A percentile compares a stretch with the other conserved stretches of the same genome.
These are phyloP conservation scores for Hipposideros larvatus DNA, from an alignment of 2,797 vertebrate species.

Conservation along the genomic window DNA sequence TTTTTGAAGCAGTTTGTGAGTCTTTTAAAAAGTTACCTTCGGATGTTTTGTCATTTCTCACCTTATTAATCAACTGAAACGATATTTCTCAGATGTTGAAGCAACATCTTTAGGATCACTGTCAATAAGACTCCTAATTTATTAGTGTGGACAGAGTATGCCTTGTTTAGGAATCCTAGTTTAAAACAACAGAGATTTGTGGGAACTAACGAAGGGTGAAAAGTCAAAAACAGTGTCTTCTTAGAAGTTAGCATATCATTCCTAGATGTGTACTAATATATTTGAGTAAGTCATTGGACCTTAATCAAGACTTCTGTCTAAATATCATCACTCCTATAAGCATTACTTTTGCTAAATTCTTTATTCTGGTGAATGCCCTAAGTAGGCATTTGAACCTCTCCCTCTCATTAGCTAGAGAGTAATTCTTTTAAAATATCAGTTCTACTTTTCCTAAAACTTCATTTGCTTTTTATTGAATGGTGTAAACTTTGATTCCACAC, in stretches of 20 bases:
- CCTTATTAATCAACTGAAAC: slow-evolving; percentile 12
- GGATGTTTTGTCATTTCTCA: slow-evolving; percentile 42
- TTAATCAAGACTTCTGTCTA: slow-evolving; percentile 89
- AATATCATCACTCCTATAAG: slow-evolving; percentile 83
- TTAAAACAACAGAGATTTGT: slow-evolving; percentile 69
- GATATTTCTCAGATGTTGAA: background rate
- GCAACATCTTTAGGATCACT: background rate
- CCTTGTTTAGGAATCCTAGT: background rate
- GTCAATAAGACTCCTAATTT: background rate
- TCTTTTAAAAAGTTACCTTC: slow-evolving; percentile 33
- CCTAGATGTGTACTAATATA: slow-evolving; percentile 29
- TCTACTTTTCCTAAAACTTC: slow-evolving; percentile 75
- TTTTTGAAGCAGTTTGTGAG: slow-evolving; percentile 55
- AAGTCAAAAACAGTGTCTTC: slow-evolving; percentile 63
- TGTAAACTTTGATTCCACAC: slow-evolving; percentile 53
- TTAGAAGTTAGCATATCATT: slow-evolving; percentile 73
- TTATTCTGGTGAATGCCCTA: slow-evolving; percentile 84
- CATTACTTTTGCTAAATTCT: slow-evolving; percentile 86
- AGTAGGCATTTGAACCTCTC: slow-evolving; percentile 77
- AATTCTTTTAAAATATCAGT: slow-evolving; percentile 47
- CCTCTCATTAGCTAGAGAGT: slow-evolving; percentile 48
- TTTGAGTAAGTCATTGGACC: slow-evolving; percentile 79
- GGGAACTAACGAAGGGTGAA: slow-evolving; percentile 67
- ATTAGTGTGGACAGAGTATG: background rate
- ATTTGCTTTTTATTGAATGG: slow-evolving; percentile 73